Evolutionary conservation across 2,797 vertebrate species (phyloP).

Genomic region (Anabacerthia variegaticeps): DNA sequence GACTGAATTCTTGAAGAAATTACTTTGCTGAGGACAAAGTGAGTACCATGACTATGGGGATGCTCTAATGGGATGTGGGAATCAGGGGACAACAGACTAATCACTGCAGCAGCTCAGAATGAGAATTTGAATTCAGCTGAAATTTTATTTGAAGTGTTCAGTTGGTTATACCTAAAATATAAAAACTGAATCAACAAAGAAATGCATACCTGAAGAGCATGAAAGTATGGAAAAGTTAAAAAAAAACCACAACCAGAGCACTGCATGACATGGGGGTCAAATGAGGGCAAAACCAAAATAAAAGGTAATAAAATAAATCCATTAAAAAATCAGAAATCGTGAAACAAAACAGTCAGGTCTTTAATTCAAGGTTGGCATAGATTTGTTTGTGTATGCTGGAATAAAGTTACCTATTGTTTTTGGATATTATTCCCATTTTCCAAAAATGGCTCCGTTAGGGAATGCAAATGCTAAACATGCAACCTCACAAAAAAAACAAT

Average conservation of each 20-base stretch:
- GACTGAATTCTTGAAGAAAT: neutral
- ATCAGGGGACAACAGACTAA: neutral
- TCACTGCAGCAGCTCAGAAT: neutral
- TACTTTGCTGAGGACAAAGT: neutral
- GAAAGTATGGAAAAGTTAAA: neutral
- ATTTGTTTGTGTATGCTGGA: neutral
- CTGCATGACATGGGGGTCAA: neutral
- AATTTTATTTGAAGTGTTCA: neutral
- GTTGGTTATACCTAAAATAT: neutral
- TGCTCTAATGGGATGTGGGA: neutral
- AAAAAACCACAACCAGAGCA: accelerated
- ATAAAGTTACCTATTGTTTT: slow-evolving; percentile 3
- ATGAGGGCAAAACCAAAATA: neutral
- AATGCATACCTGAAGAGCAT: neutral
- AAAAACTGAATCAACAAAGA: neutral
- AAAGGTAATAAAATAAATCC: neutral
- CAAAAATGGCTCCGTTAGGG: neutral
- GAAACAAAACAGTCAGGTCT: neutral
- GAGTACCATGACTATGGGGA: accelerated
- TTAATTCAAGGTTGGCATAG: neutral
- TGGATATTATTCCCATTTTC: neutral
- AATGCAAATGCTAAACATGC: neutral
- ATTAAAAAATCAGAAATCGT: neutral
- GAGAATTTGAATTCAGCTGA: neutral
- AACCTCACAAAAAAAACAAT: neutral